phyloP scores from a whole-genome alignment of 37 sponge, comb jelly and placozoan genomes.

The Lycopodina hypogea region DNA sequence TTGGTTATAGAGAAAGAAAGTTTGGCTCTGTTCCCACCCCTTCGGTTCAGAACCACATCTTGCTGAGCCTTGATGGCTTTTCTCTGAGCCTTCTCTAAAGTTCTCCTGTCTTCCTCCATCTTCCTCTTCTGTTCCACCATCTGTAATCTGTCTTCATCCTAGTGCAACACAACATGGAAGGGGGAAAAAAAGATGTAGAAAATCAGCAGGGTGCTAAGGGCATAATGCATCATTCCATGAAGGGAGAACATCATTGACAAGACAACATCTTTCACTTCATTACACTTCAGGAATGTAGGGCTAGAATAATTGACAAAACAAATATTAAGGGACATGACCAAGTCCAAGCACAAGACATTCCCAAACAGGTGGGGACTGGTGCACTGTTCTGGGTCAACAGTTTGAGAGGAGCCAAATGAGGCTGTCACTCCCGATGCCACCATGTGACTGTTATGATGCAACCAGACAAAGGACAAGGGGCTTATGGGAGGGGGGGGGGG shows the following conservation, averaged over 20 bases:
- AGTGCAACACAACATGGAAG: not conserved
- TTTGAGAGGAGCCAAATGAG: too few relatives aligned
- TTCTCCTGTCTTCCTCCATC: slow-evolving; percentile 78
- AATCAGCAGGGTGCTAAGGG: not conserved
- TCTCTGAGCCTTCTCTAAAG: slow-evolving; percentile 56
- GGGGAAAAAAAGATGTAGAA: not conserved
- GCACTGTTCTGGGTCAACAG: too few relatives aligned
- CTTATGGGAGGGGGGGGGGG: too few relatives aligned
- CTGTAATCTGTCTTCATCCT: slow-evolving; percentile 85
- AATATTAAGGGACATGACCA: too few relatives aligned
- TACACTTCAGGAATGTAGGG: too few relatives aligned
- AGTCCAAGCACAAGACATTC: too few relatives aligned
- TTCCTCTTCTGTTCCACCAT: slow-evolving; percentile 78
- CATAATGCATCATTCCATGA: not conserved
- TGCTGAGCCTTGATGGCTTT: slow-evolving; percentile 61
- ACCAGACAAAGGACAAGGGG: too few relatives aligned
- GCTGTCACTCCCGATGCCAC: too few relatives aligned
- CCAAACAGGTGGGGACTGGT: too few relatives aligned
- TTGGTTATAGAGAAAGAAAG: slow-evolving; percentile 67
- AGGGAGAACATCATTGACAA: not conserved
- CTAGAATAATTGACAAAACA: too few relatives aligned
- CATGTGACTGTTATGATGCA: too few relatives aligned
- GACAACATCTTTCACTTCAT: too few relatives aligned
- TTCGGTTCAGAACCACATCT: slow-evolving; percentile 70
- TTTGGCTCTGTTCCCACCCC: slow-evolving; percentile 69